Percentiles rank a stretch among this genome's conserved stretches.
Conservation (phyloP, 2,113 vertebrate genomes). For the Rhombomys opimus region DNA sequence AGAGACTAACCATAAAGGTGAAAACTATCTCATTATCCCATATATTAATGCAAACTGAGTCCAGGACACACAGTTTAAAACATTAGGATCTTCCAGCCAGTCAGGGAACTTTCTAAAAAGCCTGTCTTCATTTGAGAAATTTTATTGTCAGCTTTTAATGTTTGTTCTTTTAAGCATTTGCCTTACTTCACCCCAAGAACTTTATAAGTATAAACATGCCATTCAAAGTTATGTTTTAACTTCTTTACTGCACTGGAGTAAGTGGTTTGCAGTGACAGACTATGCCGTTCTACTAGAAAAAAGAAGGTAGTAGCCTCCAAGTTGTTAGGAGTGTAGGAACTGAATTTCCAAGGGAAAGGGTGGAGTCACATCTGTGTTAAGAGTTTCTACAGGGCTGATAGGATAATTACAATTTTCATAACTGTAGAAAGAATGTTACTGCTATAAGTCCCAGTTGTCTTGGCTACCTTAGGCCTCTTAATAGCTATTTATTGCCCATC, state of each 20-base stretch:
- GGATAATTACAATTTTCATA: not conserved
- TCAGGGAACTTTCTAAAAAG: slow-evolving; percentile 72
- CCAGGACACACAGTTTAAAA: slow-evolving; percentile 57
- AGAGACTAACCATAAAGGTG: slow-evolving; percentile 70
- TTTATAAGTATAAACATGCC: slow-evolving; percentile 7
- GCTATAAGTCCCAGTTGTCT: not conserved
- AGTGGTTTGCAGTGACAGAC: not conserved
- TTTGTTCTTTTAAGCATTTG: slow-evolving; percentile 40
- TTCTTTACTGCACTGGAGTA: not conserved
- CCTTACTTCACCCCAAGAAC: slow-evolving; percentile 18
- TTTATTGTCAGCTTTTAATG: not conserved
- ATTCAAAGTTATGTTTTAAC: not conserved
- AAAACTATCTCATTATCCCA: not conserved
- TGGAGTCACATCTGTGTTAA: not conserved
- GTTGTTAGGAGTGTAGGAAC: slow-evolving; percentile 27
- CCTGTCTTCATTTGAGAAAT: slow-evolving; percentile 32
- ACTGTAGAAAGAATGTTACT: not conserved
- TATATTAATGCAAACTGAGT: slow-evolving; percentile 63
- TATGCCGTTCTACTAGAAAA: not conserved
- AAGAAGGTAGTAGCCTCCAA: not conserved
- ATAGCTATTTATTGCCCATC: not conserved
- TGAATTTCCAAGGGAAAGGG: too few relatives aligned
- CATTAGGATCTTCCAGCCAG: slow-evolving; percentile 59
- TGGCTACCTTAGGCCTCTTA: not conserved
- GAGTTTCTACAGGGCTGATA: not conserved